These are phyloP conservation scores for Gymnosoma rotundatum DNA, from an alignment of 2,888 invertebrate species.

Conservation along the genomic window DNA sequence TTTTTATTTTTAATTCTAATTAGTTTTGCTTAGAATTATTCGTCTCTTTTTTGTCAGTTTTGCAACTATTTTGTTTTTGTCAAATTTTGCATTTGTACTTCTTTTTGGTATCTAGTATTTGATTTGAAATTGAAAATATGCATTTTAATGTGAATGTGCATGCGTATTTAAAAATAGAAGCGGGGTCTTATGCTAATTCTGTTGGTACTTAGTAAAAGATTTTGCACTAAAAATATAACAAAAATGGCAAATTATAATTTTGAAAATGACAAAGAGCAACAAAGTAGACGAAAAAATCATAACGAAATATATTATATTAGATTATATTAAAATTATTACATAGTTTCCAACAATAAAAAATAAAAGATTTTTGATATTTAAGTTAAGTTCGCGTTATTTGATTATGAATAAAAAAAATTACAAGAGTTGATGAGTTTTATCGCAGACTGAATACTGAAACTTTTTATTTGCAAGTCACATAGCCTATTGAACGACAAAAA, in stretches of 20 bases:
- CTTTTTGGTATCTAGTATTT: constrained; percentile 17
- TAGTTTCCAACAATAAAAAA: no score
- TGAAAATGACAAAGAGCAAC: constrained; percentile 22
- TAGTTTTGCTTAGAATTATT: constrained; percentile 25
- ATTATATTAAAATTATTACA: no score
- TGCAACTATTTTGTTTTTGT: constrained; percentile 28
- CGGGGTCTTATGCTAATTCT: constrained; percentile 58
- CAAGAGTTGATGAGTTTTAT: no score
- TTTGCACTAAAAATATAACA: constrained; percentile 50
- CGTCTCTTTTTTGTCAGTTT: constrained; percentile 13
- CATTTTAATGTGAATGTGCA: constrained; percentile 20
- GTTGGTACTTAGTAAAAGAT: constrained; percentile 51
- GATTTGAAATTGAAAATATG: constrained; percentile 43
- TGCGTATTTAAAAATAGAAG: constrained; percentile 56
- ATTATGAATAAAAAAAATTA: no score
- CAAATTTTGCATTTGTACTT: constrained; percentile 27
- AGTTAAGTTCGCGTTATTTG: no score
- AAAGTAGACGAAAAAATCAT: constrained; percentile 36
- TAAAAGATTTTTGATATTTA: no score
- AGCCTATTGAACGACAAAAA: no score
- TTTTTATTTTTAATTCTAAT: constrained; percentile 37
- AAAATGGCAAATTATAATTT: constrained; percentile 54
- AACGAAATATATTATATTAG: constrained; percentile 21
- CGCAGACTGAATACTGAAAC: no score
- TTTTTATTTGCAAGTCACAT: no score